Evolutionary conservation across 1,140 invertebrate species (phyloP), one percentile per base, ranked within the genome.

Genomic region (Ips nitidus): DNA sequence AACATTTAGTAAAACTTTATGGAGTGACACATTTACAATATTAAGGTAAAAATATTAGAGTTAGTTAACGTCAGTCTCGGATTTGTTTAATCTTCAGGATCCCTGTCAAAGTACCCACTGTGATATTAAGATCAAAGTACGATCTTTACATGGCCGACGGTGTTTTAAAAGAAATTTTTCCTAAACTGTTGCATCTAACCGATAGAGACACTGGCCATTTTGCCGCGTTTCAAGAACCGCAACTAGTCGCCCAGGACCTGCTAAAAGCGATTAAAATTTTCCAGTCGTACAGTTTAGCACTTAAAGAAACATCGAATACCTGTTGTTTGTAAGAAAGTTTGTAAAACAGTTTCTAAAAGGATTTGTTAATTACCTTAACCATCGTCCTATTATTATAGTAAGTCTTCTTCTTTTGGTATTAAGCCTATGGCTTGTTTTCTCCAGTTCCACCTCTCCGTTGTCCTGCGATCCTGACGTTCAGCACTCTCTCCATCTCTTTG

Each of bases 151-250:
- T 78, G 7, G 82, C 89, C 0, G 85, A 90, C 61, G 84, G 81
- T 53, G 75, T 88, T 36, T 72, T 92, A 2, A 80, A 81, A 55
- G 80, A 84, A 2, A 88, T 85, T 73, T 92, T 83, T 75, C 75
- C 74, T 0, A 90, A 91, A 75, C 71, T 92, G 3, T 81, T 91
- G 3, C 85, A 88, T 52, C 84, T 85, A 2, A 89, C 84, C 1
- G 83, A 89, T 62, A 71, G 85, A 38, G 82, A 85, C 1, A 93
- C 93, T 4, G 94, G 94, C 2, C 94, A 97, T 81, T 97, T 96
- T 78, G 89, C 90, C 3, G 93, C 91, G 0, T 85, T 95, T 69
- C 90, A 97, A 78, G 85, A 89, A 52, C 94, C 94, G 0, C 74
- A 88, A 75, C 73, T 87, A 5, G 74, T 95, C 1, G 85, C 89